Evolutionary conservation across 2,113 vertebrate species (phyloP).

Genomic region (Cyanocitta stelleri): DNA sequence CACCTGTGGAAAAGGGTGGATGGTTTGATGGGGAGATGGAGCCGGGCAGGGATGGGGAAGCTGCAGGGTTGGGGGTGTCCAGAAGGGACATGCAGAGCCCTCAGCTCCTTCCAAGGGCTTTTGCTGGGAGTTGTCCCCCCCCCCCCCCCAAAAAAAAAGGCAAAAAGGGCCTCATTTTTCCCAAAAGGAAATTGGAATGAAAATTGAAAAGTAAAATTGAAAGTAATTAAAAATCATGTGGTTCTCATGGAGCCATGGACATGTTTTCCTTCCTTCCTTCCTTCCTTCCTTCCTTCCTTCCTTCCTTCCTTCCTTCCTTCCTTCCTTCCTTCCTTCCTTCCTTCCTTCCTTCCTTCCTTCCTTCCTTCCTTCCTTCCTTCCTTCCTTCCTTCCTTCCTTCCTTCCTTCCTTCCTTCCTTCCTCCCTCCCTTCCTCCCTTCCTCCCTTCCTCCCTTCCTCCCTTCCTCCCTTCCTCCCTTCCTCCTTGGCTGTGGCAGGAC

Average conservation of each 20-base stretch:
- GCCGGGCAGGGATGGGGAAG: neutral
- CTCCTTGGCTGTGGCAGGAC: neutral
- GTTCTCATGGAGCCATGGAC: rapidly evolving
- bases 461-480: no score
- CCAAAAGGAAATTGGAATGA: neutral
- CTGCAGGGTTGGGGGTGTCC: neutral
- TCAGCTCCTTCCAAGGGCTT: neutral
- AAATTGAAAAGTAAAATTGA: neutral
- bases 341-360: no score
- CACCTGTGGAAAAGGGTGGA: constrained; percentile 53
- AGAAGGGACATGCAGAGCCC: neutral
- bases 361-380: no score
- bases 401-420: no score
- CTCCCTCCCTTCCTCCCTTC: no score
- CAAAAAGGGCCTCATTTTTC: neutral
- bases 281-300: no score
- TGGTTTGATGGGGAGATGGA: neutral
- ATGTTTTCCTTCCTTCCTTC: neutral
- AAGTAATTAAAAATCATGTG: neutral
- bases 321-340: no score
- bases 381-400: no score
- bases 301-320: no score
- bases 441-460: neutral
- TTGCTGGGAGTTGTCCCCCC: neutral
- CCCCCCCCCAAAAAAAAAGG: rapidly evolving